Evolutionary conservation across 2,797 vertebrate genomes (phyloP).

Genomic region (Macroramphosus scolopax): DNA sequence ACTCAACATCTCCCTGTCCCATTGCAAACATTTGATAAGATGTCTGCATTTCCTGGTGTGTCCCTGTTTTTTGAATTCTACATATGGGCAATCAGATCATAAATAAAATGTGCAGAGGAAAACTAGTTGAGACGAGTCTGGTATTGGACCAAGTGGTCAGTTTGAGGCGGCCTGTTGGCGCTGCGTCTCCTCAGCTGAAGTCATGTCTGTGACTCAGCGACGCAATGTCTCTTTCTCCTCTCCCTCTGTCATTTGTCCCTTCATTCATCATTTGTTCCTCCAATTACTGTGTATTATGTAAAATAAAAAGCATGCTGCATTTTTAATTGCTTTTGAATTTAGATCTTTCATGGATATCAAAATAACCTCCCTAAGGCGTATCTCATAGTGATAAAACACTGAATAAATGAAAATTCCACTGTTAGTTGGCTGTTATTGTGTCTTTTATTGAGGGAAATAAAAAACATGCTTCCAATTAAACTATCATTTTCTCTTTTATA

Average conservation of each 20-base stretch:
- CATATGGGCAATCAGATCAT: not conserved
- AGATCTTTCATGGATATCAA: slow-evolving; percentile 15
- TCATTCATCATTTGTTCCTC: slow-evolving; percentile 42
- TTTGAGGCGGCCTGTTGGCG: slow-evolving; percentile 52
- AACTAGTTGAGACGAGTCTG: slow-evolving; percentile 12
- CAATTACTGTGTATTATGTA: slow-evolving; percentile 22
- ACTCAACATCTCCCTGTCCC: slow-evolving; percentile 3
- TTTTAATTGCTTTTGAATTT: slow-evolving; percentile 11
- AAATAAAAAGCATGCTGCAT: not conserved
- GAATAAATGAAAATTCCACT: slow-evolving; percentile 67
- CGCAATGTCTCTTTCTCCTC: slow-evolving; percentile 36
- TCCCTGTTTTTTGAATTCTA: not conserved
- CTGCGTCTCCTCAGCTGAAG: slow-evolving; percentile 55
- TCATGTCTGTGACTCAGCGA: slow-evolving; percentile 66
- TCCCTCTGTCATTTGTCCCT: slow-evolving; percentile 15
- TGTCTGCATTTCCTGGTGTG: not conserved
- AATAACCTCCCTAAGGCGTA: slow-evolving; percentile 15
- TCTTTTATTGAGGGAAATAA: slow-evolving; percentile 70
- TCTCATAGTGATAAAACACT: slow-evolving; percentile 43
- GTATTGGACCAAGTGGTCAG: slow-evolving; percentile 42
- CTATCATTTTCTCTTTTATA: slow-evolving; percentile 34
- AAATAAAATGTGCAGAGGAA: slow-evolving; percentile 16
- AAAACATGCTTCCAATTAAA: slow-evolving; percentile 63
- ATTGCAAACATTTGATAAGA: not conserved
- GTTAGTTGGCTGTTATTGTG: slow-evolving; percentile 58